Percentiles rank a stretch among this genome's conserved stretches.
These are phyloP conservation scores for Cantharis lateralis DNA, from an alignment of 2,888 invertebrate species.

Conservation along the genomic window DNA sequence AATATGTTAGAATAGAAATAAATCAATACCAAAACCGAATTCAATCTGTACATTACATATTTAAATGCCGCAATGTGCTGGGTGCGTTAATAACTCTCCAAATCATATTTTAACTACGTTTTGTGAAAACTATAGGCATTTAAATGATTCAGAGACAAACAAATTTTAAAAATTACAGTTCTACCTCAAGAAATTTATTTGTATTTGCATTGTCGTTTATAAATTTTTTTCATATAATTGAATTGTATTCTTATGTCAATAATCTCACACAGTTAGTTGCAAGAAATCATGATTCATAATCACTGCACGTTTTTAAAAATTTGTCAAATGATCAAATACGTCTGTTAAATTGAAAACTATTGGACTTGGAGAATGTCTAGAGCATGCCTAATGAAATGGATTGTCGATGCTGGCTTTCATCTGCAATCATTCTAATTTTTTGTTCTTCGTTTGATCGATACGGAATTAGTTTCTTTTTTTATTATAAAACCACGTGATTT, in stretches of 20 bases:
- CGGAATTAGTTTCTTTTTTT: background rate
- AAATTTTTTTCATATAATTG: background rate
- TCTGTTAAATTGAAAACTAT: background rate
- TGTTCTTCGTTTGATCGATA: background rate
- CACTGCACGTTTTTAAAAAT: background rate
- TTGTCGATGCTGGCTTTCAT: background rate
- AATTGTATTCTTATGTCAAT: background rate
- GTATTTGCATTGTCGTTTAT: background rate
- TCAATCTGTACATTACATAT: no score
- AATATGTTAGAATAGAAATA: no score
- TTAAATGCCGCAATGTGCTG: no score
- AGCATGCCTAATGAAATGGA: background rate
- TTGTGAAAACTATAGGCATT: no score
- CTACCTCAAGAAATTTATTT: background rate
- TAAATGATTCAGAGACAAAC: background rate
- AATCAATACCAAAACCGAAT: no score
- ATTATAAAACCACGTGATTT: background rate
- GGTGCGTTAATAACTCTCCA: no score
- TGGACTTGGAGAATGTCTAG: background rate
- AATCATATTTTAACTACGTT: no score
- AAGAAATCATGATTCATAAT: background rate
- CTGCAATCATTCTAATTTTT: background rate
- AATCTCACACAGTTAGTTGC: background rate
- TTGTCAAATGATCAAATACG: background rate
- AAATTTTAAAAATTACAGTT: background rate